A percentile compares a stretch with the other conserved stretches of the same genome.
Evolutionary conservation across 1,140 invertebrate genomes (phyloP).

Genomic region (Aphaenogaster floridana): DNA sequence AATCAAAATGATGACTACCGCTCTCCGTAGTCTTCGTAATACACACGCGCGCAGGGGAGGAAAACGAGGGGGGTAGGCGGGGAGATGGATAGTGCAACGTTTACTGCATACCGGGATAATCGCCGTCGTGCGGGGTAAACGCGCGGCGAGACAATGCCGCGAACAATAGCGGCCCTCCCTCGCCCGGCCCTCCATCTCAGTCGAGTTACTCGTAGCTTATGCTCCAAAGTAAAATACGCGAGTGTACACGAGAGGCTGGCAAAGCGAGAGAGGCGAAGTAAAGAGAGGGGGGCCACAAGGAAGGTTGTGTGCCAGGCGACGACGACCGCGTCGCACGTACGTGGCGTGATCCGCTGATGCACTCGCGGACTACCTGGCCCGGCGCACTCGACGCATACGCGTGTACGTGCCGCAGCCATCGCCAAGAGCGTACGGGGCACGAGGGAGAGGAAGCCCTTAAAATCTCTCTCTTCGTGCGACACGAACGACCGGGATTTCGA

Average conservation of each 20-base stretch:
- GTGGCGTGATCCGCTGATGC: constrained; percentile 40
- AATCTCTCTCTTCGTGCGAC: constrained; percentile 11
- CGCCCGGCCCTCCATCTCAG: not conserved
- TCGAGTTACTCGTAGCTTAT: constrained; percentile 52
- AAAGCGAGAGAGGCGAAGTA: not conserved
- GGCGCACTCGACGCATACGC: constrained; percentile 7
- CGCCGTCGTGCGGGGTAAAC: constrained; percentile 43
- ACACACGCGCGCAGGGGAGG: not conserved
- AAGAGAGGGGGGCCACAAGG: not conserved
- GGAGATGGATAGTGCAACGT: constrained; percentile 29
- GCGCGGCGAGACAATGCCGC: constrained; percentile 46
- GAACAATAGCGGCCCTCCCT: constrained; percentile 42
- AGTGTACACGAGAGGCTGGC: not conserved
- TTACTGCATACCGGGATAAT: constrained; percentile 59
- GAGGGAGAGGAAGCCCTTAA: constrained; percentile 44
- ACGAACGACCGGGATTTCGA: constrained; percentile 45
- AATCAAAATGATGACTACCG: constrained; percentile 34
- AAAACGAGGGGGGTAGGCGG: not conserved
- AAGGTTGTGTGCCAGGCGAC: not conserved
- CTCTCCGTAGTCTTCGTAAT: not conserved
- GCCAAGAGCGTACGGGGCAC: not conserved
- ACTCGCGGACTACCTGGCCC: constrained; percentile 2
- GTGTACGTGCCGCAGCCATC: constrained; percentile 5
- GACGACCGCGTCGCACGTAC: constrained; percentile 27
- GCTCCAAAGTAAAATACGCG: constrained; percentile 59